Evolutionary conservation across 2,888 invertebrate genomes (phyloP), one percentile per base, ranked within the genome.

Genomic region (Carterocephalus palaemon): DNA sequence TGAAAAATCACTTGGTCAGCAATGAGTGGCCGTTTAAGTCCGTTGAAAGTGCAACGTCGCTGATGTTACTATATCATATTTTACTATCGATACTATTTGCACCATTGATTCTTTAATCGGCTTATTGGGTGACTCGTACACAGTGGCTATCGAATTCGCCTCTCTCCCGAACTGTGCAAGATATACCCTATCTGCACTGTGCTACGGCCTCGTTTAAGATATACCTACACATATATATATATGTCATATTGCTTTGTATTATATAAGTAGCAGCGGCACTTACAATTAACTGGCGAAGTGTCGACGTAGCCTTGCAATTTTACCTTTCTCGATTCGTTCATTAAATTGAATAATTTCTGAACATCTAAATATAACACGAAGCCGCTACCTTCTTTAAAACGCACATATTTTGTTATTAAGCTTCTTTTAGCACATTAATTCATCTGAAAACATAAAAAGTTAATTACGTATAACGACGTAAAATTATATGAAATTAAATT

Each of bases 401-500:
- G 29, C 36, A 36, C 43, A 43, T 43, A 43, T 43, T 43, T 42
- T 42, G 42, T 42, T 42, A 42, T 34, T 42, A 42, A 42, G 42
- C 42, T 42, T 42, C 34, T 42, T 36, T 42, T 42, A 34, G 42
- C 42, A 42, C 34, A 42, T 42, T 34, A 42, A 34, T 42, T 34
- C 42, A 42, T 42, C 42, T 36, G 42, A 43, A 43, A 43, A 43
- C 42, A 42, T 34, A 34, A 42, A 42, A 42, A 34, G 42, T 42
- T 42, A 42, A 42, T 42, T 42, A 34, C 42, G 42, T 42, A 34
- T 42, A 42, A 42, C 42, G 34, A 42, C 34, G 42, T 42, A 42
- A 42, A 42, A 42, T 42, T 42, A 42, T 42, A 42, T 42, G 42
- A 42, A 42, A 42, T 42, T 42, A 42, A 42, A 42, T 42, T 42